Evolutionary conservation across 1,140 invertebrate genomes (phyloP).

Genomic region (Nautilus pompilius): DNA sequence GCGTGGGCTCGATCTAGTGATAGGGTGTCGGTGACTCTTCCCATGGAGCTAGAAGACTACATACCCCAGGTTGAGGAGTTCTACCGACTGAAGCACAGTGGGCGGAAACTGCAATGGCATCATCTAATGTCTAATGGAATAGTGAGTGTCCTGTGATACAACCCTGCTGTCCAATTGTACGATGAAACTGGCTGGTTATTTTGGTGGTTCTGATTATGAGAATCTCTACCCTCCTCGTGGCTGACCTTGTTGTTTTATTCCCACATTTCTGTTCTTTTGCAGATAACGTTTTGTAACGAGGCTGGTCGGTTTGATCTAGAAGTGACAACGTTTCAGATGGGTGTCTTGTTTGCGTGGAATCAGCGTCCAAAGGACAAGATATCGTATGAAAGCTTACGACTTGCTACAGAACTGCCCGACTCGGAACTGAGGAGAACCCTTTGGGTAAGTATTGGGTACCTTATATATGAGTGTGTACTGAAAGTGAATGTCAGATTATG

Average conservation of each 20-base stretch:
- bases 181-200: too few relatives aligned
- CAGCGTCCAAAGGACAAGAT: constrained; percentile 86
- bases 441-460: constrained; percentile 78
- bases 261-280: constrained; percentile 24
- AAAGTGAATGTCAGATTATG: too few relatives aligned
- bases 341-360: constrained; percentile 99
- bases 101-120: constrained; percentile 98
- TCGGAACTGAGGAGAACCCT: constrained; percentile 92
- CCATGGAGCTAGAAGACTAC: constrained; percentile 95
- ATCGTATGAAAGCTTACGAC: constrained; percentile 88
- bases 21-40: constrained; percentile 90
- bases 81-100: constrained; percentile 80
- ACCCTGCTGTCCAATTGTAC: neutral
- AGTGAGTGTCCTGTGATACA: constrained; percentile 26
- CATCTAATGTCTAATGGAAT: constrained; percentile 98
- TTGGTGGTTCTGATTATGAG: too few relatives aligned
- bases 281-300: constrained; percentile 92
- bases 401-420: constrained; percentile 96
- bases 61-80: constrained; percentile 86
- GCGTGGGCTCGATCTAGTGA: constrained; percentile 92
- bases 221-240: neutral
- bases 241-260: neutral
- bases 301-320: constrained; percentile 92
- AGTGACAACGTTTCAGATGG: constrained; percentile 99
- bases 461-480: too few relatives aligned